Base-by-base conservation (phyloP, 2,797 vertebrate species). In the Knipowitschia caucasica region DNA sequence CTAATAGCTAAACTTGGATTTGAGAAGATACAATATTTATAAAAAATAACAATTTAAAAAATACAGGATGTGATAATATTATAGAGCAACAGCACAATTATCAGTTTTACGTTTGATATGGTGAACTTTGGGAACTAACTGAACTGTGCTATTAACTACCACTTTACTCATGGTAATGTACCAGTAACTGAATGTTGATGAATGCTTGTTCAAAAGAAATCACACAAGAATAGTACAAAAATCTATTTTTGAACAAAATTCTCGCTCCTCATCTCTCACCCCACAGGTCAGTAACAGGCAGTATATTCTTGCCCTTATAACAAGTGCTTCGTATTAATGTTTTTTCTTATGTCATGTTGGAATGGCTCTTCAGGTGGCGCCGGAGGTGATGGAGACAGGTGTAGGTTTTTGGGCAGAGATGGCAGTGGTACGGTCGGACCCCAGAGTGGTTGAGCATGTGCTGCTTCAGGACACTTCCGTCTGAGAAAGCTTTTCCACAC, bases 361-460 rank as follows among this genome's bases (percentile, higher is more conserved):
- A 75, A 69, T 89, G 88, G 53, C 86, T 89, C 35, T 89, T 89
- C 52, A 89, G 77, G 73, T 89, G 88, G 46, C 88, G 78, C 69
- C 86, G 78, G 70, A 89, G 82, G 76, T 89, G 88, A 66, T 88
- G 86, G 17, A 88, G 84, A 40, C 88, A 89, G 34, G 88, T 89
- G 73, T 89, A 89, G 21, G 88, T 89, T 73, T 89, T 89, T 35
- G 88, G 85, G 30, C 88, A 89, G 73, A 88, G 76, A 71, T 89
- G 86, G 71, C 88, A 89, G 77, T 84, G 86, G 73, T 86, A 89
- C 0, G 86, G 88, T 58, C 88, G 62, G 21, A 88, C 86, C 9
- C 88, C 88, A 2, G 88, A 88, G 78, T 89, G 88, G 71, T 88
- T 89, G 30, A 89, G 66, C 81, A 86, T 86, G 69, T 89, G 88